Percentiles rank a stretch among this genome's conserved stretches.
phyloP scores from a whole-genome alignment of 2,888 invertebrate genomes.

The Bombylius discolor region DNA sequence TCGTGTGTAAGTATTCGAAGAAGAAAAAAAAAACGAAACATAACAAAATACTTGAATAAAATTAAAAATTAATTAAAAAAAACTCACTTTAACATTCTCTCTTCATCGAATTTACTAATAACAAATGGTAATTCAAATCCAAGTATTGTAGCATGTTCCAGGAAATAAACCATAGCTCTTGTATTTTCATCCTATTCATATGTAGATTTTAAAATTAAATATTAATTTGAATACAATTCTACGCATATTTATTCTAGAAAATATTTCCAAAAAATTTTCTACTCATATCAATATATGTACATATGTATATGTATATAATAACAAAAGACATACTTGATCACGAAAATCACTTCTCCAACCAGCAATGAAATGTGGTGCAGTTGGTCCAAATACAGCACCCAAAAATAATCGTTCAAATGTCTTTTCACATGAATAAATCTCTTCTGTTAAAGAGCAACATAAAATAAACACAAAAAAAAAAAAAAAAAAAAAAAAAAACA shows the following conservation, averaged over 20 bases:
- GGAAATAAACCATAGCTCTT: constrained; percentile 59
- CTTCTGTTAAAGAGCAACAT: constrained; percentile 22
- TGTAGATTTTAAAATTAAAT: no score
- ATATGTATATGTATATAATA: not conserved
- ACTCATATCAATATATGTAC: no score
- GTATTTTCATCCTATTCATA: constrained; percentile 57
- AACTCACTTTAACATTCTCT: constrained; percentile 30
- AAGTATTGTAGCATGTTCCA: constrained; percentile 60
- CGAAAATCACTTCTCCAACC: constrained; percentile 81
- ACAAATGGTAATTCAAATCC: constrained; percentile 43
- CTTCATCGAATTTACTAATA: constrained; percentile 21
- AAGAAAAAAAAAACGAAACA: no score
- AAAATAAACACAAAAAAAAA: no score
- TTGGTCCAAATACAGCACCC: constrained; percentile 69
- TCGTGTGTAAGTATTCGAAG: no score
- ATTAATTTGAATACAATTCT: no score
- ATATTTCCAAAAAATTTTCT: no score
- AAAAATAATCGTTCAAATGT: constrained; percentile 53
- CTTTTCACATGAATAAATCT: constrained; percentile 49
- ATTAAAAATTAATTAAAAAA: not conserved
- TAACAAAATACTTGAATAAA: no score
- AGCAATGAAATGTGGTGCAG: constrained; percentile 67
- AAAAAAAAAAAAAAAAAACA: no score
- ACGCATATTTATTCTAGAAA: no score
- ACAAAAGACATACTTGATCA: constrained; percentile 33